Percentiles rank a stretch among this genome's conserved stretches.
phyloP scores from a whole-genome alignment of 2,113 vertebrate species.

The Chloebia gouldiae region DNA sequence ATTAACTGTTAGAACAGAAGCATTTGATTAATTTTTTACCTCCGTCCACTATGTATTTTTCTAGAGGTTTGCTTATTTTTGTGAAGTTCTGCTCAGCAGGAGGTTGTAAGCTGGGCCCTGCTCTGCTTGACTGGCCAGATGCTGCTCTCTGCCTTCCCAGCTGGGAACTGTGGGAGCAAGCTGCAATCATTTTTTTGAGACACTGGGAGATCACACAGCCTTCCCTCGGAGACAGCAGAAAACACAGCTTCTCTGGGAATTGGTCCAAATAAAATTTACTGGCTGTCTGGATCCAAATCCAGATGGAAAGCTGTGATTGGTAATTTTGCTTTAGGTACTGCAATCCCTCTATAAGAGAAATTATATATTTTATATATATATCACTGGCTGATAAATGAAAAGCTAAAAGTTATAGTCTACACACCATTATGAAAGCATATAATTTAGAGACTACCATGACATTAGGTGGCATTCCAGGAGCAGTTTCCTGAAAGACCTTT shows the following conservation, averaged over 20 bases:
- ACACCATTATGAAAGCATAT: not conserved
- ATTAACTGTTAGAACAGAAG: not conserved
- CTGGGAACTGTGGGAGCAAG: not conserved
- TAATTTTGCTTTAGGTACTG: not conserved
- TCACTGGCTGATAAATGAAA: not conserved
- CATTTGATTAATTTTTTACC: not conserved
- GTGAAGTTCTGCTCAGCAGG: not conserved
- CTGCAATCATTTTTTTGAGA: not conserved
- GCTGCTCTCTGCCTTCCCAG: not conserved
- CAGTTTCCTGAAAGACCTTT: not conserved
- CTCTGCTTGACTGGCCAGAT: not conserved
- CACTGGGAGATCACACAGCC: not conserved
- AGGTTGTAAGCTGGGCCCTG: not conserved
- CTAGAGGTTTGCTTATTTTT: not conserved
- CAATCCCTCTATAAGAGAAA: not conserved
- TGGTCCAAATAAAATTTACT: not conserved
- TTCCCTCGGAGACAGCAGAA: not conserved
- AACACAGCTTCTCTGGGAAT: not conserved
- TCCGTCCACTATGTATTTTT: not conserved
- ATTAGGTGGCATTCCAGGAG: not conserved
- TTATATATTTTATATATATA: not conserved
- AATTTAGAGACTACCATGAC: not conserved
- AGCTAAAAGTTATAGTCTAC: not conserved
- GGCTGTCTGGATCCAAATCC: not conserved
- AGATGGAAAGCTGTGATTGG: not conserved